These are phyloP conservation scores for Uropsilus gracilis DNA, from an alignment of 2,113 vertebrate species.

Conservation along the genomic window DNA sequence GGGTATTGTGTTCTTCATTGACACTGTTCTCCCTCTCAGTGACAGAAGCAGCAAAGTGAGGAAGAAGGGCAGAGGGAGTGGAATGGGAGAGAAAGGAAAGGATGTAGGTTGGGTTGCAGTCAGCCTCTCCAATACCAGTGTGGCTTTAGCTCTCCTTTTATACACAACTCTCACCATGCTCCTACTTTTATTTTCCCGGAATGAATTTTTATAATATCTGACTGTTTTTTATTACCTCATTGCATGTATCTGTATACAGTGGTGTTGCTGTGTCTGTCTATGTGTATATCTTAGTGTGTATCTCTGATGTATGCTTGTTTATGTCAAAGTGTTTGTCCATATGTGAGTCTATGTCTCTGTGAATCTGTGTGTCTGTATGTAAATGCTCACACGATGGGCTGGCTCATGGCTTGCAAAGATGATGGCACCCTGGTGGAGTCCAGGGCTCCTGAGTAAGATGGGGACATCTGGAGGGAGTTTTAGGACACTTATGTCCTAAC, in stretches of 20 bases:
- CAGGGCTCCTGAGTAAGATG: not conserved
- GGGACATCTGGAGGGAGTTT: not conserved
- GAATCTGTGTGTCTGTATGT: not conserved
- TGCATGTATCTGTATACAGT: accelerated
- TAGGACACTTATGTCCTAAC: not conserved
- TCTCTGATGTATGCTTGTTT: not conserved
- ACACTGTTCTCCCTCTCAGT: not conserved
- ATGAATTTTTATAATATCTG: not conserved
- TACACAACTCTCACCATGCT: accelerated
- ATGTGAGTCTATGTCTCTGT: not conserved
- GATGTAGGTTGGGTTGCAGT: no score
- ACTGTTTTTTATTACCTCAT: not conserved
- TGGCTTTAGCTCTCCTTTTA: no score
- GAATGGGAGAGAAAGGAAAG: not conserved
- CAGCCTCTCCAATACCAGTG: not conserved
- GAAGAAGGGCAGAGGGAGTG: not conserved
- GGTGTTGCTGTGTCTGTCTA: no score
- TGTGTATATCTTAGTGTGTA: not conserved
- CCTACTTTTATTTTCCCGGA: not conserved
- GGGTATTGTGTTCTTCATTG: not conserved
- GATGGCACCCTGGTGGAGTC: not conserved
- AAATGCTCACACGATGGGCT: not conserved
- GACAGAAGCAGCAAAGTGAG: not conserved
- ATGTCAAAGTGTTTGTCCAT: not conserved
- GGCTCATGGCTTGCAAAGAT: not conserved